Evolutionary conservation across 2,113 vertebrate species (phyloP), one percentile per base, ranked within the genome.

Genomic region (Synchiropus splendidus): DNA sequence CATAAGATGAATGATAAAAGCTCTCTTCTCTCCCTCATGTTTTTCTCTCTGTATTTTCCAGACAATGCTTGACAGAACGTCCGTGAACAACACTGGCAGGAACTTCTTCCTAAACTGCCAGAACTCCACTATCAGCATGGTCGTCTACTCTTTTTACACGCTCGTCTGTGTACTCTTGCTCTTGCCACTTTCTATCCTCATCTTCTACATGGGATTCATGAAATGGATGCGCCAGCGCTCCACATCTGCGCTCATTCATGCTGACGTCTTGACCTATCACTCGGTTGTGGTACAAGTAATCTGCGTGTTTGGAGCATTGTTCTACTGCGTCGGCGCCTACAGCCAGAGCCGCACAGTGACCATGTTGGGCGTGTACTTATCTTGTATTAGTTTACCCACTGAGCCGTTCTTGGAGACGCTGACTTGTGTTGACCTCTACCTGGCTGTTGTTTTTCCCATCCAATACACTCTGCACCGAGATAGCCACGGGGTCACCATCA

Each of bases 391-490:
- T 2, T 16, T 36, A 1, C 33, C 32, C 0, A 44, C 31, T 6
- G 45, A 50, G 41, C 36, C 6, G 1, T 2, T 17, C 0, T 54
- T 67, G 16, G 60, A 64, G 40, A 3, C 9, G 8, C 41, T 75
- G 9, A 68, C 58, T 13, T 65, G 54, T 6, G 2, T 48, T 2
- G 72, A 75, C 31, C 67, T 36, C 39, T 59, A 71, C 51, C 33
- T 67, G 39, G 67, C 64, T 2, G 67, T 59, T 2, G 38, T 58
- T 21, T 42, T 51, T 32, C 54, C 64, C 2, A 6, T 51, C 17
- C 6, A 9, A 12, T 68, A 54, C 46, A 35, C 52, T 14, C 16
- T 6, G 0, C n/a, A 51, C 0, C 15, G 16, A 0, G 2, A 40
- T 0, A 13, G 5, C 0, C 5, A 17, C 2, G 39, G 45, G 1